Evolutionary conservation across 37 sponge, comb jelly and placozoan species (phyloP), one percentile per base, ranked within the genome.

Genomic region (Spongilla lacustris): DNA sequence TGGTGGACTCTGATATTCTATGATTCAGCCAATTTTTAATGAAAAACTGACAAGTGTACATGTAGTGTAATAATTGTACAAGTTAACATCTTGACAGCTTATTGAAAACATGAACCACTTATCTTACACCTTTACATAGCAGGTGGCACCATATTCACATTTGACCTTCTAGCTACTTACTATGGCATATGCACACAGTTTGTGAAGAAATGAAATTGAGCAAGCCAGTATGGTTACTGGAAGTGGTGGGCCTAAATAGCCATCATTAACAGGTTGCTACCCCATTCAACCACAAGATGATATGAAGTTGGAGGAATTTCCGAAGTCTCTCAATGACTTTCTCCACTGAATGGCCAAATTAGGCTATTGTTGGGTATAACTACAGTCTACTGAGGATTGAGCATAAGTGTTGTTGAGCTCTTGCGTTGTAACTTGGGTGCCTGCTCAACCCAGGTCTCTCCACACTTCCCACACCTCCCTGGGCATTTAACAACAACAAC

Each of bases 331-430:
- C 2, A 30, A 28, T 34, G 36, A 66, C n/a, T 72, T 87, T 22
- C 41, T 87, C 38, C 82, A n/a, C n/a, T n/a, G n/a, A 82, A 24
- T 88, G 88, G 88, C 88, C 88, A 22, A 46, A 76, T 23, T 66
- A 58, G 22, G 88, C 88, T 6, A 88, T 81, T 12, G 36, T 41
- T 36, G 88, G 71, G 23, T 88, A 58, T 71, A 82, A 50, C 49
- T 66, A 82, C 71, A 75, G 69, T 75, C 66, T 14, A n/a, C n/a
- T n/a, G n/a, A 0, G 58, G 66, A 71, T 66, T 88, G 34, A 77
- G 66, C 71, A 25, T 24, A 0, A 46, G 83, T 31, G 71, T 88
- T 67, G 78, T 41, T 46, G 49, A 88, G 46, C 24, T 35, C 37
- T 32, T 88, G 30, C 81, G 88, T 29, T 83, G 76, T 27, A 41